Evolutionary conservation across 1,140 invertebrate genomes (phyloP), one percentile per base, ranked within the genome.

Genomic region (Drosophila parabipectinata): DNA sequence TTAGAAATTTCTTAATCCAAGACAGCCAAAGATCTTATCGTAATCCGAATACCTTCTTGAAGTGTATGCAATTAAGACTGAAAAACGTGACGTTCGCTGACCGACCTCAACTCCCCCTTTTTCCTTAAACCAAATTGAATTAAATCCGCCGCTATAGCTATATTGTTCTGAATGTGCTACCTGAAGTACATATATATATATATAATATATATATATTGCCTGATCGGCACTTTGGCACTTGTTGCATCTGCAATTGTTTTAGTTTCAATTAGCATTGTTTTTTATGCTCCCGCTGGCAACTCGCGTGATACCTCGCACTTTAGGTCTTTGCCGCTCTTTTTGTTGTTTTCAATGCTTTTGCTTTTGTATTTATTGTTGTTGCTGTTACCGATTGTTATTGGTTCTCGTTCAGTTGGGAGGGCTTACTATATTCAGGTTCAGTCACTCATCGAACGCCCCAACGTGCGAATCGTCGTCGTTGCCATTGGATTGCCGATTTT

Each of bases 181-280:
- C 63, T 66, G 63, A 45, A 18, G 41, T 51, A 41, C 34, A 24
- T 34, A 52, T 68, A 47, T 18, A 54, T 59, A 21, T 52, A 52
- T 56, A 57, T 44, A n/a, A n/a, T 5, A 47, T 52, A 58, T 60
- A 67, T 47, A 47, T 47, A 47, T 14, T 78, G 64, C 60, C 69
- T 71, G 82, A 87, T 85, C 82, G 82, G 71, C 82, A 87, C 51
- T 85, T 83, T 83, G 79, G 80, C 79, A 82, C 75, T 83, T 67
- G 63, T 68, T 71, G 78, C 72, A 71, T 62, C 69, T 56, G 52
- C 59, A 74, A 53, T 72, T 62, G 68, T 51, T 72, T 68, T 39
- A 69, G 41, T 59, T 44, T 55, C 26, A 39, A 15, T 61, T 61
- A 30, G 37, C 61, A 21, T 68, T 74, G 18, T 47, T 54, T 58